A percentile compares a stretch with the other conserved stretches of the same genome.
Conservation (phyloP, 2,888 invertebrate genomes). For the Rhyacophila evoluta region DNA sequence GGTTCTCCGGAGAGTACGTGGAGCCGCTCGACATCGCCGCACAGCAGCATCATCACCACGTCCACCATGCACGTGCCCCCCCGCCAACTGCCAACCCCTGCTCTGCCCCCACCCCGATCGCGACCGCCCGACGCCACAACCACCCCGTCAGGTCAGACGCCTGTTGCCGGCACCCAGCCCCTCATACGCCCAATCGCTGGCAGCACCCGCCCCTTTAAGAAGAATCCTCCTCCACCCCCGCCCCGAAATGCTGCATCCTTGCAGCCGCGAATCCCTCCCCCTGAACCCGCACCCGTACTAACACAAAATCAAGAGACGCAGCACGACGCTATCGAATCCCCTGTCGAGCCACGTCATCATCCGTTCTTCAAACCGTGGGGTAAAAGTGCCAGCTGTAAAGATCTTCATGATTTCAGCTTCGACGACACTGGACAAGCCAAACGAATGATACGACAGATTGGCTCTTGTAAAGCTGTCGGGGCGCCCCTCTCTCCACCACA, state of each 20-base stretch:
- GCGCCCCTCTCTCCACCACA: conserved; percentile 55
- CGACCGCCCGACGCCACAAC: background rate
- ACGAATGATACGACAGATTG: conserved; percentile 62
- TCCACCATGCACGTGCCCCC: conserved; percentile 45
- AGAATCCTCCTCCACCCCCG: conserved; percentile 47
- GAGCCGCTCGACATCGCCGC: conserved; percentile 64
- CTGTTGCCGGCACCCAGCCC: conserved; percentile 35
- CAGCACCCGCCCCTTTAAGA: conserved; percentile 53
- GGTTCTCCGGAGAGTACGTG: conserved; percentile 70
- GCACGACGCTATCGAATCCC: conserved; percentile 64
- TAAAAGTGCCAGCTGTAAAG: conserved; percentile 81
- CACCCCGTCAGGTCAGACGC: conserved; percentile 35
- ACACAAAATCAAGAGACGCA: conserved; percentile 66
- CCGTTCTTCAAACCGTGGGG: conserved; percentile 55
- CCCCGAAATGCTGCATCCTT: conserved; percentile 57
- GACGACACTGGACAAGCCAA: conserved; percentile 78
- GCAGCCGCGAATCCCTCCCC: conserved; percentile 54
- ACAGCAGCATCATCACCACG: conserved; percentile 59
- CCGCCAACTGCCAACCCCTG: conserved; percentile 57
- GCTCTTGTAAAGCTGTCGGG: background rate
- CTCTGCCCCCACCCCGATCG: background rate
- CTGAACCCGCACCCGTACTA: conserved; percentile 63
- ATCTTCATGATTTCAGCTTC: conserved; percentile 82
- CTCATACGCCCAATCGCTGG: conserved; percentile 54
- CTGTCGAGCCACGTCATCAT: conserved; percentile 65